Conservation (phyloP, 2,113 vertebrate species). For the Dicrurus megarhynchus region DNA sequence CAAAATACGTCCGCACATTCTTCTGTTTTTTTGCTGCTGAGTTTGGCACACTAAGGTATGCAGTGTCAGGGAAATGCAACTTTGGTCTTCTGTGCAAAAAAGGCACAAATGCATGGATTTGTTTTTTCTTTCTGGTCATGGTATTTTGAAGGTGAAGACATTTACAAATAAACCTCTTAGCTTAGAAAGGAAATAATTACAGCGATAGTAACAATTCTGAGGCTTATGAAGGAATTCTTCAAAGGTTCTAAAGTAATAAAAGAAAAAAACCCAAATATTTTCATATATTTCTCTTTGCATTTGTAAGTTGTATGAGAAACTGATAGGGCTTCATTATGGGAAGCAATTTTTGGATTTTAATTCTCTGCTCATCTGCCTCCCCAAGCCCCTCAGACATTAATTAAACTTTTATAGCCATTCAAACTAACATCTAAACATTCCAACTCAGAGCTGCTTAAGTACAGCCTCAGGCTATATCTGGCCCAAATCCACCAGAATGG, state of each 20-base stretch:
- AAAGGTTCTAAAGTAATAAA: not conserved
- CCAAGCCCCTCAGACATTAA: constrained; percentile 45
- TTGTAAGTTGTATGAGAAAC: not conserved
- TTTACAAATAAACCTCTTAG: not conserved
- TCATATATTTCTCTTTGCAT: not conserved
- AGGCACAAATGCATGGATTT: not conserved
- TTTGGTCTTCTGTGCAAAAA: not conserved
- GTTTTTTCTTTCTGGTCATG: not conserved
- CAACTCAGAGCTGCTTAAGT: constrained; percentile 29
- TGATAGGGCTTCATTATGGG: not conserved
- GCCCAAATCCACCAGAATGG: constrained; percentile 47
- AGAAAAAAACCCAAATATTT: not conserved
- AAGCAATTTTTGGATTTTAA: constrained; percentile 56
- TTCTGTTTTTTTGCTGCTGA: not conserved
- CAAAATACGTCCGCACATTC: not conserved
- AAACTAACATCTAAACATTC: constrained; percentile 50
- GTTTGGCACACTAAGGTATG: not conserved
- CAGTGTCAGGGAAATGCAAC: not conserved
- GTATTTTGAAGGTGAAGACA: not conserved
- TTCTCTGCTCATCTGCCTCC: constrained; percentile 40
- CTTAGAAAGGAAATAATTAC: not conserved
- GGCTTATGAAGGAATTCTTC: not conserved
- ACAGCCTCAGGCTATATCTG: constrained; percentile 46
- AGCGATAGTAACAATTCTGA: not conserved
- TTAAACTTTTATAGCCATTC: constrained; percentile 52